phyloP scores from a whole-genome alignment of 2,888 invertebrate species.

The Pseudolycoriella hygida region DNA sequence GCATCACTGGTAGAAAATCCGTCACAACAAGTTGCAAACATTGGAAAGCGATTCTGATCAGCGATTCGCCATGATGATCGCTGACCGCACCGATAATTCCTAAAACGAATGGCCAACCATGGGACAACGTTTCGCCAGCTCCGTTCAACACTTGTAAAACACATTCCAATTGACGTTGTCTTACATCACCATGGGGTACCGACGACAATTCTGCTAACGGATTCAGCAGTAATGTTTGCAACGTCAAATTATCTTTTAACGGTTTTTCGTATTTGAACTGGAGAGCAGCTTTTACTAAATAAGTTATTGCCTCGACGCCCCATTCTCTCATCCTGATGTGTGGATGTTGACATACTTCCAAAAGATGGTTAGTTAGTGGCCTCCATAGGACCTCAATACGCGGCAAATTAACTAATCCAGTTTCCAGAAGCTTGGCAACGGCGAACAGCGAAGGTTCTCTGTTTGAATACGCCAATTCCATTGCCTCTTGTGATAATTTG shows the following conservation, averaged over 20 bases:
- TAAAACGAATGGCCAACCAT: slow-evolving; percentile 90
- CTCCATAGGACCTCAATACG: slow-evolving; percentile 90
- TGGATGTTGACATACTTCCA: slow-evolving; percentile 91
- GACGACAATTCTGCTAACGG: slow-evolving; percentile 84
- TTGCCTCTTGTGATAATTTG: slow-evolving; percentile 88
- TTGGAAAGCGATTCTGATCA: slow-evolving; percentile 88
- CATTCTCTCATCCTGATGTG: slow-evolving; percentile 91
- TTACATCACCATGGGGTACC: slow-evolving; percentile 81
- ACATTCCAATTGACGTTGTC: slow-evolving; percentile 88
- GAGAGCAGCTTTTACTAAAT: slow-evolving; percentile 79
- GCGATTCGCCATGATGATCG: slow-evolving; percentile 78
- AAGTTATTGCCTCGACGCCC: slow-evolving; percentile 94
- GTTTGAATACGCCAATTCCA: slow-evolving; percentile 92
- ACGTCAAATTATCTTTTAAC: slow-evolving; percentile 64
- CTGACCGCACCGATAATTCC: slow-evolving; percentile 91
- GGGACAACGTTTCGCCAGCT: slow-evolving; percentile 77
- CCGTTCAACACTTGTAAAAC: slow-evolving; percentile 84
- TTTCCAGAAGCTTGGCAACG: slow-evolving; percentile 95
- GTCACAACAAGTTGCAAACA: slow-evolving; percentile 90
- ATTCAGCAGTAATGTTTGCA: slow-evolving; percentile 72
- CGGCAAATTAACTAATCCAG: slow-evolving; percentile 83
- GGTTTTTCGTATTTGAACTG: slow-evolving; percentile 72
- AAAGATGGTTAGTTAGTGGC: slow-evolving; percentile 85
- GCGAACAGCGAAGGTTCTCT: slow-evolving; percentile 93
- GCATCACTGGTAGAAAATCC: slow-evolving; percentile 83